Base-by-base conservation (phyloP, 64 coral and sea anemone genomes). In the Montipora cactus region DNA sequence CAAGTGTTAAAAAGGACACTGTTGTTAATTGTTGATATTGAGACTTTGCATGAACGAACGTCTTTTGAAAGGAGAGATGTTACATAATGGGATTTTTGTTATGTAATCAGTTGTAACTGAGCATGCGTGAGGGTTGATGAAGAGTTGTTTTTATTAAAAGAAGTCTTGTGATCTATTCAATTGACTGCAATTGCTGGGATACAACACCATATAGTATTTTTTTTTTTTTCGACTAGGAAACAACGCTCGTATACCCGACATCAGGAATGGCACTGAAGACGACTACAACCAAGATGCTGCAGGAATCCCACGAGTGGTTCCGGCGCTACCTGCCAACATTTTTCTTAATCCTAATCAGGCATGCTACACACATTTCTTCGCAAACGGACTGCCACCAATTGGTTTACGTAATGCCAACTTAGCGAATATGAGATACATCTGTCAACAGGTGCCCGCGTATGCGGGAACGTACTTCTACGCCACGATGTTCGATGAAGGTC, bases 401-500 rank as follows among this genome's bases (percentile, higher is more conserved):
- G 77, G 77, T 13, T 79, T 79, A 47, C 13, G n/a, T 47, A 25
- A 0, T 15, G 4, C 15, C 49, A 18, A 45, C 37, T 46, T 64
- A 64, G 59, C 7, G 2, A 79, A 79, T 46, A 45, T 14, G 21
- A 83, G 20, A 83, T 83, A 83, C 53, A 66, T 83, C 80, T 83
- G 80, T 58, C 80, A 83, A 83, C 6, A 58, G 22, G 21, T 66
- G 9, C 49, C 48, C 51, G 50, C 50, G 22, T 10, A 66, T 57
- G 3, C 49, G 21, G 50, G 59, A 28, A 28, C 19, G n/a, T 28
- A 20, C 49, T 83, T 55, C 51, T 83, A 83, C 51, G 80, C 57
- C 37, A 83, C 80, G 80, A 55, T 83, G 80, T 83, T 83, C 59
- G 80, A 83, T 83, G 50, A 83, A 52, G 49, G 28, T n/a, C 51